Conservation (phyloP, 2,797 vertebrate species). For the Tenualosa thibaudeaui region DNA sequence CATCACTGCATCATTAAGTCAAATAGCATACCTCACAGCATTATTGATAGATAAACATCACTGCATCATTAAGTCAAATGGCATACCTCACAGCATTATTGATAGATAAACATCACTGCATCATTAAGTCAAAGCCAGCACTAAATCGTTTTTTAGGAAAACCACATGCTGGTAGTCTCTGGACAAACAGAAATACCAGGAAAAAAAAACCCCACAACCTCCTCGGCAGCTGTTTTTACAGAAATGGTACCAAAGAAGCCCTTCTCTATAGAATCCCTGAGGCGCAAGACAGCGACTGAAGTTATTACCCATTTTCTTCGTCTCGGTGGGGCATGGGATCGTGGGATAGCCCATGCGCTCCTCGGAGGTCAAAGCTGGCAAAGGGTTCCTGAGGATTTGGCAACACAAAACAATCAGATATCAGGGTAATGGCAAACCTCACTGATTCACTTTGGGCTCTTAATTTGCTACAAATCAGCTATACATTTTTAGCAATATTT, state of each 20-base stretch:
- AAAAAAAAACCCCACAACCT: neutral
- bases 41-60: no score
- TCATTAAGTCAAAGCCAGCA: no score
- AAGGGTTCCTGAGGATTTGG: constrained; percentile 51
- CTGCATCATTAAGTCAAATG: no score
- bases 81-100: no score
- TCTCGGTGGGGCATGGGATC: constrained; percentile 65
- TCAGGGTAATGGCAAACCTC: neutral
- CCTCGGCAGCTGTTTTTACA: no score
- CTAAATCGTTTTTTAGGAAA: no score
- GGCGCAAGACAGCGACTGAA: neutral
- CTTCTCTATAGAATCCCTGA: neutral
- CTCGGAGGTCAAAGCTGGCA: constrained; percentile 64
- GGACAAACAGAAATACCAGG: neutral
- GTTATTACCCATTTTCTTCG: constrained; percentile 61
- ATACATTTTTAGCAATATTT: neutral
- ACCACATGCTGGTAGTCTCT: no score
- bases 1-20: no score
- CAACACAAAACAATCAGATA: no score
- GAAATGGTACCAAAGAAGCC: neutral
- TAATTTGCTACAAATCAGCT: neutral
- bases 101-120: no score
- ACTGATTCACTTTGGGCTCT: neutral
- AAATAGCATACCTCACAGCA: no score
- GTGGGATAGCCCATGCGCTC: constrained; percentile 61